phyloP scores from a whole-genome alignment of 2,797 vertebrate species.

The Chelon labrosus region DNA sequence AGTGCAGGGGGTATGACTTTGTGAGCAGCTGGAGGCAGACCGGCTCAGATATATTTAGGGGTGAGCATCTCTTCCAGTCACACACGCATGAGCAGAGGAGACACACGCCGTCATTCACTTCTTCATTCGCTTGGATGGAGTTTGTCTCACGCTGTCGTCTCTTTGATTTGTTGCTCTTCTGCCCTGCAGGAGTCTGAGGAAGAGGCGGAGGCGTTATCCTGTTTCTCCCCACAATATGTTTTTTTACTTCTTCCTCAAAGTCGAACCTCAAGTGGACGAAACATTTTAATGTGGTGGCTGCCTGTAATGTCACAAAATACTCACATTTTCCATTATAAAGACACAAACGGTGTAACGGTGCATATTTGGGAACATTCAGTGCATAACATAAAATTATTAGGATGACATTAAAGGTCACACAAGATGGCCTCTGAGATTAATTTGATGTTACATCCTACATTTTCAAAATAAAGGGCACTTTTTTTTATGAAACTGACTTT shows the following conservation, averaged over 20 bases:
- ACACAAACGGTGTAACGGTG: too few species aligned
- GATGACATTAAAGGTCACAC: too few species aligned
- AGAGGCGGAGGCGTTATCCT: neutral
- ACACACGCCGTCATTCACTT: slow-evolving; percentile 16
- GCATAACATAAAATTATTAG: too few species aligned
- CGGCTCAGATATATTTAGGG: slow-evolving; percentile 38
- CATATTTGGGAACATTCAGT: too few species aligned
- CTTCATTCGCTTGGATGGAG: slow-evolving; percentile 6
- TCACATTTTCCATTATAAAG: too few species aligned
- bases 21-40: slow-evolving; percentile 38
- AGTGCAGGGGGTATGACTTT: slow-evolving; percentile 37
- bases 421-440: too few species aligned
- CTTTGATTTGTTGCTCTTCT: slow-evolving; percentile 13
- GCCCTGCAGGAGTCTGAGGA: slow-evolving; percentile 9
- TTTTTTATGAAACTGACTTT: too few species aligned
- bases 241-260: neutral
- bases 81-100: slow-evolving; percentile 24
- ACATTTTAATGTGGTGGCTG: neutral
- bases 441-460: neutral
- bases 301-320: neutral
- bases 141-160: slow-evolving; percentile 17
- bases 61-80: slow-evolving; percentile 10
- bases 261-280: neutral
- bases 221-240: neutral
- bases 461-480: slow-evolving; percentile 15